Evolutionary conservation across 2,888 invertebrate species (phyloP).

Genomic region (Ptilodon capucinus): DNA sequence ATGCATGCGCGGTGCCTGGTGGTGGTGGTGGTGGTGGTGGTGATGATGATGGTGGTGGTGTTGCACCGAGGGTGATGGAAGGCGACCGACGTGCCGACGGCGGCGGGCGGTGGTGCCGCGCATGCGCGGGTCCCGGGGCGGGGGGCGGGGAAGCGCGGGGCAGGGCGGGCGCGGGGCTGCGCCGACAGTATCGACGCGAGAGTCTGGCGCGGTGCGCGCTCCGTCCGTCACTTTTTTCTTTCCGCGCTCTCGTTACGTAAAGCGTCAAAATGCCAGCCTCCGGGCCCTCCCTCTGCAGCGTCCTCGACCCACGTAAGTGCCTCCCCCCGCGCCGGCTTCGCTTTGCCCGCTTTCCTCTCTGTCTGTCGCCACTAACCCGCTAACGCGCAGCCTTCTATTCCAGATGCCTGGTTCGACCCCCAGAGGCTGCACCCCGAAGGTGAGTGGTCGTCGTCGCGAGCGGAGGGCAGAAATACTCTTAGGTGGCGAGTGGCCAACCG

Average conservation of each 20-base stretch:
- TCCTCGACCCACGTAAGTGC: slow-evolving; percentile 76
- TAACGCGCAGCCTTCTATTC: slow-evolving; percentile 84
- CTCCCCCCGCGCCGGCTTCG: slow-evolving; percentile 49
- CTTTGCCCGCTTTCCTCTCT: slow-evolving; percentile 61
- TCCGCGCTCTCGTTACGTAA: slow-evolving; percentile 71
- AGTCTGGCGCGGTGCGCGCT: slow-evolving; percentile 81
- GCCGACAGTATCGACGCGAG: slow-evolving; percentile 80
- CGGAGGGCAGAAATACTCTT: slow-evolving; percentile 52
- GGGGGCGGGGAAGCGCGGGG: slow-evolving; percentile 31
- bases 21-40: slow-evolving; percentile 19
- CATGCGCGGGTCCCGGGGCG: slow-evolving; percentile 9
- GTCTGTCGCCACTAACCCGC: slow-evolving; percentile 80
- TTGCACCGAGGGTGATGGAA: slow-evolving; percentile 16
- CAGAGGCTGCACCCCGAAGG: slow-evolving; percentile 95
- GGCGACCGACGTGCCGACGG: slow-evolving; percentile 4
- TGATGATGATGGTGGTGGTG: slow-evolving; percentile 13
- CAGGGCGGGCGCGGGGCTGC: slow-evolving; percentile 58
- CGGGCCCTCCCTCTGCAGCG: slow-evolving; percentile 76
- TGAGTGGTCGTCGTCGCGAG: slow-evolving; percentile 82
- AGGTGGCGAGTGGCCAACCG: slow-evolving; percentile 57
- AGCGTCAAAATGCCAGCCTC: slow-evolving; percentile 73
- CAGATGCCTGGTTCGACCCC: slow-evolving; percentile 97
- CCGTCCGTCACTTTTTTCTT: slow-evolving; percentile 58
- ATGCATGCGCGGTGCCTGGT: slow-evolving; percentile 10
- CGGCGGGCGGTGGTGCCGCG: neutral